phyloP scores from a whole-genome alignment of 1,140 invertebrate genomes.

The Arion vulgaris region DNA sequence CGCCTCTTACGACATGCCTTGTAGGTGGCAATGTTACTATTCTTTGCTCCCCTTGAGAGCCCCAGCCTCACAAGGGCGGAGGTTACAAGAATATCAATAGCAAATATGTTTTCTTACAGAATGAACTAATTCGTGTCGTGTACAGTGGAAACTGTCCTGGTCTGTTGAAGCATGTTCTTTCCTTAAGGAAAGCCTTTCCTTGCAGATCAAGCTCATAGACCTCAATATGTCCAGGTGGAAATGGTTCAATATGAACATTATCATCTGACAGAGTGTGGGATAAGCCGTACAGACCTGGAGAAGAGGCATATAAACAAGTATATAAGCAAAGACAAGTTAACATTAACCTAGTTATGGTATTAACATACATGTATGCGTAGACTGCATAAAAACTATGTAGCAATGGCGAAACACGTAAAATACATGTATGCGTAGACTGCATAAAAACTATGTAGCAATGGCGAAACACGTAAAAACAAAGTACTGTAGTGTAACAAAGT shows the following conservation, averaged over 20 bases:
- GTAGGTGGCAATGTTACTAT: too few relatives aligned
- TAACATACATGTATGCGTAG: too few relatives aligned
- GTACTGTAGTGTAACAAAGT: too few relatives aligned
- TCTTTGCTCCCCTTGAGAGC: too few relatives aligned
- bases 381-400: too few relatives aligned
- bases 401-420: too few relatives aligned
- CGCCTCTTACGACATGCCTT: too few relatives aligned
- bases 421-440: too few relatives aligned
- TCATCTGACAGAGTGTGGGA: conserved; percentile 46
- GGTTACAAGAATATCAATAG: too few relatives aligned
- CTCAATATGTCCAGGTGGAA: conserved; percentile 63
- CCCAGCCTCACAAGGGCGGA: too few relatives aligned
- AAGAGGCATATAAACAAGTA: neutral
- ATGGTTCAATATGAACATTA: conserved; percentile 50
- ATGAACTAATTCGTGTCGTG: conserved; percentile 48
- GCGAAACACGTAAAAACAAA: too few relatives aligned
- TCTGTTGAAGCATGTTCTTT: conserved; percentile 56
- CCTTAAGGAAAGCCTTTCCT: conserved; percentile 51
- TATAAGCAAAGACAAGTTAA: neutral
- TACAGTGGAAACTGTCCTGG: conserved; percentile 60
- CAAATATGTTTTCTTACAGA: conserved; percentile 18
- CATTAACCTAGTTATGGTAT: neutral
- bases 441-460: too few relatives aligned
- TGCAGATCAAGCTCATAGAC: conserved; percentile 55
- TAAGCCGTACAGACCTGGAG: conserved; percentile 58